Percentiles rank a stretch among this genome's conserved stretches.
Conservation (phyloP, 2,888 invertebrate species). For the Epinotia demarniana region DNA sequence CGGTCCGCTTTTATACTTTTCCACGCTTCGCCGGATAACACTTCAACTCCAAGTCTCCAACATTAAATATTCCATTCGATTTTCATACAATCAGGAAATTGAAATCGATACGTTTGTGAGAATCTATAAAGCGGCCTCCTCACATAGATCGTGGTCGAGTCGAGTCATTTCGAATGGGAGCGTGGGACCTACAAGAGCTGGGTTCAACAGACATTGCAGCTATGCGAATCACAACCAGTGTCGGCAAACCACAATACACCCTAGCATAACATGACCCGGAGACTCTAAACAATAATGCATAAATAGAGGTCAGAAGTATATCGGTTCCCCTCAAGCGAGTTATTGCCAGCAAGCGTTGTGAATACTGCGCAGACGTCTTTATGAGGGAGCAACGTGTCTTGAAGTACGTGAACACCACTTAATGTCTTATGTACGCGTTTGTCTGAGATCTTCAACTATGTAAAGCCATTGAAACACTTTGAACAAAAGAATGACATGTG, state of each 20-base stretch:
- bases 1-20: slow-evolving; percentile 2
- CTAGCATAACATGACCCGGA: not conserved
- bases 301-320: not conserved
- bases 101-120: slow-evolving; percentile 37
- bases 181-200: slow-evolving; percentile 33
- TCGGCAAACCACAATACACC: not conserved
- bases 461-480: slow-evolving; percentile 5
- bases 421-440: not conserved
- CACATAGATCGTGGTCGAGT: slow-evolving; percentile 28
- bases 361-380: slow-evolving; percentile 29
- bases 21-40: slow-evolving; percentile 5
- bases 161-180: slow-evolving; percentile 27
- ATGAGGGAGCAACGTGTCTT: slow-evolving; percentile 32
- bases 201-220: slow-evolving; percentile 27
- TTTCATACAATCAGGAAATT: slow-evolving; percentile 17
- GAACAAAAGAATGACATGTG: slow-evolving; percentile 25
- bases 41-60: not conserved
- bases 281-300: not conserved
- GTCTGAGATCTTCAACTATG: slow-evolving; percentile 17
- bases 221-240: not conserved
- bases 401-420: slow-evolving; percentile 15
- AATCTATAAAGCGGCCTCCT: slow-evolving; percentile 31
- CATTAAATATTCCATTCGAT: slow-evolving; percentile 11
- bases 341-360: not conserved
- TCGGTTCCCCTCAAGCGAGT: not conserved